A percentile compares a stretch with the other conserved stretches of the same genome.
Evolutionary conservation across 2,888 invertebrate species (phyloP).

Genomic region (Sarcophaga caerulescens): DNA sequence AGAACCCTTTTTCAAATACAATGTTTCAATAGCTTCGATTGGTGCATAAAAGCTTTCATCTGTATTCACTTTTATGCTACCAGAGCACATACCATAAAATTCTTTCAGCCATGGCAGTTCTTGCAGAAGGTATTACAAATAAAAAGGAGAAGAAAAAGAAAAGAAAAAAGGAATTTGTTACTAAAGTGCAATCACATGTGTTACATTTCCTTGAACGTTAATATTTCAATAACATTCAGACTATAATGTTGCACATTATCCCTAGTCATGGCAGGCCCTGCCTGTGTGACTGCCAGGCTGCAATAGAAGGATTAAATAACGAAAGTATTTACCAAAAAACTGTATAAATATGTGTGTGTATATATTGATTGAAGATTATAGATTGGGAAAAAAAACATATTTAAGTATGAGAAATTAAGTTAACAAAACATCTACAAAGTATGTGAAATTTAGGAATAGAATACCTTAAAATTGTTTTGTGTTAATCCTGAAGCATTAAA

Average conservation of each 20-base stretch:
- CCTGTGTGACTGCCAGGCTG: too few relatives aligned
- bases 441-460: too few relatives aligned
- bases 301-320: neutral
- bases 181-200: constrained; percentile 38
- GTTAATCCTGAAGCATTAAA: too few relatives aligned
- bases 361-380: too few relatives aligned
- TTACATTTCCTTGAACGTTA: constrained; percentile 27
- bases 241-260: neutral
- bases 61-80: constrained; percentile 2
- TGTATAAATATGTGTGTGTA: neutral
- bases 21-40: neutral
- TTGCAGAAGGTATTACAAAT: neutral
- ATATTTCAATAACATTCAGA: constrained; percentile 25
- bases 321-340: neutral
- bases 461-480: too few relatives aligned
- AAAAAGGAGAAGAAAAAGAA: neutral
- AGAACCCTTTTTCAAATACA: neutral
- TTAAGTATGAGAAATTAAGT: too few relatives aligned
- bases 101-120: constrained; percentile 24
- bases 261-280: neutral
- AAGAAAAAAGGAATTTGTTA: neutral
- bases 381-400: too few relatives aligned
- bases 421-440: too few relatives aligned
- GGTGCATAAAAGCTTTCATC: neutral
- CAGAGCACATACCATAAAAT: neutral